A percentile compares a stretch with the other conserved stretches of the same genome.
Conservation (phyloP, 2,113 vertebrate species). For the Ptyas mucosa region DNA sequence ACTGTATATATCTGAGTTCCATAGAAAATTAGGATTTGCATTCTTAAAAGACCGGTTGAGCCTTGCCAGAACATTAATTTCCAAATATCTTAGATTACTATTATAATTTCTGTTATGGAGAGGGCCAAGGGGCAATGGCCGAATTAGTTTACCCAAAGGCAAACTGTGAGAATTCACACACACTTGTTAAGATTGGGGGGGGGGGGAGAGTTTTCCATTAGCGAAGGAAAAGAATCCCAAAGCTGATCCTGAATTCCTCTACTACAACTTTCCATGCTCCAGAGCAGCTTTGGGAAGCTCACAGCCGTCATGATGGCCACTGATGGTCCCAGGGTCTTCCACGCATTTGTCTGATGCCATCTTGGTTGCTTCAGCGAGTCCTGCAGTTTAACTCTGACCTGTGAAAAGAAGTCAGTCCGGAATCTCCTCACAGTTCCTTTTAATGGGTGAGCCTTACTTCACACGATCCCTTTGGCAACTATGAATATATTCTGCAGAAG, state of each 20-base stretch:
- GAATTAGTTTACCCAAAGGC: neutral
- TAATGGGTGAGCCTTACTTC: neutral
- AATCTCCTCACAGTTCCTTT: neutral
- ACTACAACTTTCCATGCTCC: neutral
- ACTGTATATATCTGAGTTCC: too few relatives aligned
- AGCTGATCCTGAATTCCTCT: neutral
- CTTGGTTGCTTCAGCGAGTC: neutral
- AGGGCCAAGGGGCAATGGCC: neutral
- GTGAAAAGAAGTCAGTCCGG: neutral
- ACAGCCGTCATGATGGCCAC: neutral
- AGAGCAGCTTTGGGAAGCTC: neutral
- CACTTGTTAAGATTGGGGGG: neutral
- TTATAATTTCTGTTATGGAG: neutral
- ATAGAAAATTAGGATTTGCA: too few relatives aligned
- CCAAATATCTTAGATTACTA: neutral
- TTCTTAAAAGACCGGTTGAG: neutral
- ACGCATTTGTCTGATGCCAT: neutral
- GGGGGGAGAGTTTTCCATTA: neutral
- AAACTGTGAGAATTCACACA: neutral
- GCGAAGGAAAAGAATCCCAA: neutral
- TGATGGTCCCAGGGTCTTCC: neutral
- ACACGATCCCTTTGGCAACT: neutral
- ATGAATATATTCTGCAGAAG: neutral
- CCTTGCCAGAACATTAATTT: neutral
- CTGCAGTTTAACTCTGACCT: neutral